phyloP scores from a whole-genome alignment of 1,140 invertebrate species.

The Agrypnia vestita region DNA sequence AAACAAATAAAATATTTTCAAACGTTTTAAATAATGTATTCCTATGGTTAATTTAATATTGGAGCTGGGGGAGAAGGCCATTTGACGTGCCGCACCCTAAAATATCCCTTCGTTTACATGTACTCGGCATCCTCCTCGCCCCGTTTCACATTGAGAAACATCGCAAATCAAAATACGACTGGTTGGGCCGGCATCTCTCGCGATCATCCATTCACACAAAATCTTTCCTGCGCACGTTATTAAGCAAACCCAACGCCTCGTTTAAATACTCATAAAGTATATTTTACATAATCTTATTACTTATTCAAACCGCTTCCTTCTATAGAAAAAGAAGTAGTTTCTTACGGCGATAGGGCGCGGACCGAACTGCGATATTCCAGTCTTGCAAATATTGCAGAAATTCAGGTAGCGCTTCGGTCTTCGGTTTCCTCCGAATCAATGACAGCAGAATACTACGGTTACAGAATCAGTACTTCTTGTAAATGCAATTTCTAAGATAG shows the following conservation, averaged over 20 bases:
- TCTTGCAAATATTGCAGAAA: constrained; percentile 46
- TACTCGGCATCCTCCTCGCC: no score
- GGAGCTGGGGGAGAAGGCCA: no score
- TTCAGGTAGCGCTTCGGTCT: constrained; percentile 16
- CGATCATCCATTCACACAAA: no score
- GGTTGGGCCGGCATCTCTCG: no score
- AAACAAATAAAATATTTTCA: no score
- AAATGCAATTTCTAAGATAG: constrained; percentile 6
- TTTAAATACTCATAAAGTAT: constrained; percentile 12
- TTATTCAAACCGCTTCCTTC: constrained; percentile 28
- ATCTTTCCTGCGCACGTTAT: no score
- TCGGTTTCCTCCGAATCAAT: constrained; percentile 40
- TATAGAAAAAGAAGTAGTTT: neutral
- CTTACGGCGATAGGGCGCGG: neutral
- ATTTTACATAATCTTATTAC: constrained; percentile 32
- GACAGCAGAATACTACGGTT: constrained; percentile 26
- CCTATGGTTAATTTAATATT: no score
- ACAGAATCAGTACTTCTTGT: constrained; percentile 12
- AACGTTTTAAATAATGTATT: no score
- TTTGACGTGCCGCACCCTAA: no score
- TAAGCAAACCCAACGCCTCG: neutral
- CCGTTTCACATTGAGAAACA: no score
- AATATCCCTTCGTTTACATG: no score
- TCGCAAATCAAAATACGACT: no score
- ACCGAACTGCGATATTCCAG: constrained; percentile 14